Conservation (phyloP, 2,113 vertebrate species). For the Prietella phreatophila region DNA sequence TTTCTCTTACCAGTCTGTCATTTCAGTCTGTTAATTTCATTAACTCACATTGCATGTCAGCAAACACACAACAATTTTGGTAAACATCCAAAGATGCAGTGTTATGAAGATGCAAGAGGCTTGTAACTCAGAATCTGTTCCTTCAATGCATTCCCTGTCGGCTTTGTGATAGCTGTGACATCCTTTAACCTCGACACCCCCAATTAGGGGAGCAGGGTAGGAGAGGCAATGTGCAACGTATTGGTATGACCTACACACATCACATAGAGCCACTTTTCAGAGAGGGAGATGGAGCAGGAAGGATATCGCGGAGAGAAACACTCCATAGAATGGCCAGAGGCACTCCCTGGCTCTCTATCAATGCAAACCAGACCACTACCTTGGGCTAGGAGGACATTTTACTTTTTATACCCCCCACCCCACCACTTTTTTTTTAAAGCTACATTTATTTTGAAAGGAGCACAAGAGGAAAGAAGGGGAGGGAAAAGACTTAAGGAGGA, state of each 20-base stretch:
- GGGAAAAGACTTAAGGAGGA: conserved; percentile 34
- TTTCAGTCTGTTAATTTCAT: conserved; percentile 15
- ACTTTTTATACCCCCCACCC: conserved; percentile 72
- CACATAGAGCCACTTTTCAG: conserved; percentile 62
- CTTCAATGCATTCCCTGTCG: conserved; percentile 66
- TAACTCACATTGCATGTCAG: conserved; percentile 15
- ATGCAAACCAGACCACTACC: conserved; percentile 94
- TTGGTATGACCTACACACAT: conserved; percentile 67
- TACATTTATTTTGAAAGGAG: conserved; percentile 87
- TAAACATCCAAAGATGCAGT: conserved; percentile 53
- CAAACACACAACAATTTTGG: conserved; percentile 8
- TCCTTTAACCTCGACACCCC: conserved; percentile 73
- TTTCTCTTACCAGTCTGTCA: neutral
- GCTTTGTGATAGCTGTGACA: conserved; percentile 70
- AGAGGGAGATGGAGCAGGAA: conserved; percentile 68
- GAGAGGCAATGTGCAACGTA: conserved; percentile 40
- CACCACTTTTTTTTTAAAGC: conserved; percentile 62
- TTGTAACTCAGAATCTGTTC: conserved; percentile 58
- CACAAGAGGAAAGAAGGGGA: conserved; percentile 59
- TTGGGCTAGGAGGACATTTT: conserved; percentile 88
- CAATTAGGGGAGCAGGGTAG: conserved; percentile 65
- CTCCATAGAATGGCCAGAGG: conserved; percentile 72
- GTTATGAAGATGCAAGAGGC: conserved; percentile 68
- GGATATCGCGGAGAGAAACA: conserved; percentile 71
- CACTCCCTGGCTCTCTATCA: conserved; percentile 82